phyloP scores from a whole-genome alignment of 2,888 invertebrate genomes.

The Caenorhabditis panamensis region DNA sequence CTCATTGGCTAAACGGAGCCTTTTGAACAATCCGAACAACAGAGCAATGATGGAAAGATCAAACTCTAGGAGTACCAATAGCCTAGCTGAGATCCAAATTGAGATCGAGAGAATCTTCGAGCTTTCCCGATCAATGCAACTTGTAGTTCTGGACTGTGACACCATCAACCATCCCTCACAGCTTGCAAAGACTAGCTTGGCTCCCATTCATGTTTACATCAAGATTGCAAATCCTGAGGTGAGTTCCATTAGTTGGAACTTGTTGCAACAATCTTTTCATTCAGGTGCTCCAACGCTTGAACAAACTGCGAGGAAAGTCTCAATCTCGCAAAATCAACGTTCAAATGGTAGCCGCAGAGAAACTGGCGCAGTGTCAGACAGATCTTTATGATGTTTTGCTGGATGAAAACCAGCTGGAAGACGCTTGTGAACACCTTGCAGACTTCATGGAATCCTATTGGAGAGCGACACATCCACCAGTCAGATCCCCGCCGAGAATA shows the following conservation, averaged over 20 bases:
- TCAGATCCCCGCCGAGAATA: constrained; percentile 69
- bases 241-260: too few relatives aligned
- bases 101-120: constrained; percentile 99
- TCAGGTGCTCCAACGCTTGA: constrained; percentile 89
- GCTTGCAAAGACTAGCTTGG: constrained; percentile 95
- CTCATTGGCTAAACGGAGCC: constrained; percentile 96
- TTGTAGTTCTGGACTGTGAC: constrained; percentile 98
- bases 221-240: constrained; percentile 99
- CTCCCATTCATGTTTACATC: constrained; percentile 98
- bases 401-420: constrained; percentile 99
- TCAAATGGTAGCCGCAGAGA: constrained; percentile 99
- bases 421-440: constrained; percentile 98
- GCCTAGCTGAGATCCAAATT: constrained; percentile 92
- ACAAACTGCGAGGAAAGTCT: constrained; percentile 98
- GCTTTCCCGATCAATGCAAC: constrained; percentile 92
- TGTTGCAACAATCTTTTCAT: background rate
- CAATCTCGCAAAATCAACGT: constrained; percentile 98
- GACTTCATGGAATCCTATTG: constrained; percentile 93
- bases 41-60: constrained; percentile 97
- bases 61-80: constrained; percentile 84
- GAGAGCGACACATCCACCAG: constrained; percentile 74
- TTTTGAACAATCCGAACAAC: constrained; percentile 93
- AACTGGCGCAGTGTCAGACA: constrained; percentile 95
- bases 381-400: constrained; percentile 99
- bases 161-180: constrained; percentile 89